These are phyloP conservation scores for Polypterus bichir DNA, from an alignment of 2,113 vertebrate species.

Conservation along the genomic window DNA sequence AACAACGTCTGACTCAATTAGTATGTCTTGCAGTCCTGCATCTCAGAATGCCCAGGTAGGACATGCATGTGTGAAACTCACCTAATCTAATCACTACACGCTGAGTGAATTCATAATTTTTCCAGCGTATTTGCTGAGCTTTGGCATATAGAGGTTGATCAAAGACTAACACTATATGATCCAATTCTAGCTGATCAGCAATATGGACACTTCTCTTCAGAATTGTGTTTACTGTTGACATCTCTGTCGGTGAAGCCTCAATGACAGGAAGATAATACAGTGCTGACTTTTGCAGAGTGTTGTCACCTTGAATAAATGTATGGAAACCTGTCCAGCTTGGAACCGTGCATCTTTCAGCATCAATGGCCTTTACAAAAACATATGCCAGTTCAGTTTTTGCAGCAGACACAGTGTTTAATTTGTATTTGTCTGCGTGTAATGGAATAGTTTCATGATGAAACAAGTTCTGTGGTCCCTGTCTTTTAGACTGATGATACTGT, in stretches of 20 bases:
- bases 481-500: no score
- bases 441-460: no score
- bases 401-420: no score
- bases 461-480: no score
- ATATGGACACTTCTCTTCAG: not conserved
- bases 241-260: slow-evolving; percentile 8
- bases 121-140: slow-evolving; percentile 1
- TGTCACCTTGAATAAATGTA: no score
- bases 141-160: slow-evolving; percentile 2
- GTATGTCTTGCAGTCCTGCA: slow-evolving; percentile 6
- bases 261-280: slow-evolving; percentile 16
- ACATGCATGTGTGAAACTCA: slow-evolving; percentile 13
- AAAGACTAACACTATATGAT: not conserved
- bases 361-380: no score
- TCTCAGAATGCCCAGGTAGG: slow-evolving; percentile 3
- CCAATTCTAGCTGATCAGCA: not conserved
- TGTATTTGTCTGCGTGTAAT: no score
- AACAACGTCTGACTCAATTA: no score
- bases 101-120: not conserved
- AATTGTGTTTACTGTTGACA: not conserved
- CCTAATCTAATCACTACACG: not conserved
- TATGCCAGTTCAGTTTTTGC: no score
- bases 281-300: slow-evolving; percentile 11
- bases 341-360: no score
- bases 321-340: no score